Conservation (phyloP, 2,113 vertebrate genomes). For the Scopus umbretta region DNA sequence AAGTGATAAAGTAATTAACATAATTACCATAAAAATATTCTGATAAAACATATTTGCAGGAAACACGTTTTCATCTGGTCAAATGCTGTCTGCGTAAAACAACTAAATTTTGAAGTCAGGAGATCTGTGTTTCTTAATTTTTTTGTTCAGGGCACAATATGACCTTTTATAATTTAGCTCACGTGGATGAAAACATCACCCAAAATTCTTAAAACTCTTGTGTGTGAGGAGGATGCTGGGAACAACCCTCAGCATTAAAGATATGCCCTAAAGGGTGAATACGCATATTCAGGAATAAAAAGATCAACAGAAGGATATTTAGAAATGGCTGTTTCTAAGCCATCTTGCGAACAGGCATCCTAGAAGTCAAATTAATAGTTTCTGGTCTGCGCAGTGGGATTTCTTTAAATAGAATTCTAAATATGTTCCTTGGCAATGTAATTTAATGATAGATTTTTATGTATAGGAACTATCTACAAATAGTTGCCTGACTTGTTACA, state of each 20-base stretch:
- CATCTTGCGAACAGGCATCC: neutral
- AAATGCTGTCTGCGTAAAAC: neutral
- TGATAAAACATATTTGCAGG: neutral
- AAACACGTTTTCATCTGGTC: accelerated
- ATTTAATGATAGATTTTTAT: neutral
- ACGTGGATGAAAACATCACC: neutral
- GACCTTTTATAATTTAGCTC: neutral
- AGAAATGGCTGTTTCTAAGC: neutral
- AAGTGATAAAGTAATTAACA: neutral
- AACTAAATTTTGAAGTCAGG: neutral
- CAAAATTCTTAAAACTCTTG: neutral
- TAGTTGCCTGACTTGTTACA: neutral
- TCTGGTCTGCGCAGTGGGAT: neutral
- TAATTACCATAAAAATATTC: neutral
- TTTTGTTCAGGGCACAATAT: neutral
- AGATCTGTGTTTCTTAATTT: neutral
- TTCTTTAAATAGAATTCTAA: neutral
- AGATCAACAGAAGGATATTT: neutral
- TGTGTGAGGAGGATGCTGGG: neutral
- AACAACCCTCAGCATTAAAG: neutral
- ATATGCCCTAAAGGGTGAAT: neutral
- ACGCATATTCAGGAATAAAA: neutral
- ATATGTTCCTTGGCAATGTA: neutral
- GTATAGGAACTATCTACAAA: neutral
- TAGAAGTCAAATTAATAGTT: neutral